Conservation (phyloP, 2,797 vertebrate genomes). For the Taenioides sp. region DNA sequence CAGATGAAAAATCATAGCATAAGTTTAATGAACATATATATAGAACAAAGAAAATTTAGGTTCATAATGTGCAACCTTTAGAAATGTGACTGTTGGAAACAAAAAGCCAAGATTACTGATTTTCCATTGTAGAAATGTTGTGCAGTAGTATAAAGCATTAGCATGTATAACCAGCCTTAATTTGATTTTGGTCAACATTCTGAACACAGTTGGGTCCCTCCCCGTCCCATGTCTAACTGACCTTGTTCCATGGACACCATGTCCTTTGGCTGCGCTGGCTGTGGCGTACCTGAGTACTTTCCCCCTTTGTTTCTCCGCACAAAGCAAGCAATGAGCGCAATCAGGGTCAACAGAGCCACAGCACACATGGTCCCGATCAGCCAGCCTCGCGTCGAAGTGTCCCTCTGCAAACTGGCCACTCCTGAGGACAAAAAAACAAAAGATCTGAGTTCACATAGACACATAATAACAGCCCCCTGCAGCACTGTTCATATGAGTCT, state of each 20-base stretch:
- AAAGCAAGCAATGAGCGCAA: constrained; percentile 86
- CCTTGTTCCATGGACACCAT: constrained; percentile 68
- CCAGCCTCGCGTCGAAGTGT: constrained; percentile 84
- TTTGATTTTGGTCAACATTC: constrained; percentile 38
- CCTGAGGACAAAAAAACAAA: constrained; percentile 62
- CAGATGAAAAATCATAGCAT: neutral
- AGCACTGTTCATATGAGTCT: constrained; percentile 28
- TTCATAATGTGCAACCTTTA: neutral
- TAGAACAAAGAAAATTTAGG: neutral
- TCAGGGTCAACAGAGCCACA: constrained; percentile 84
- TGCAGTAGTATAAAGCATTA: neutral
- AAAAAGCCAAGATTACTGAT: neutral
- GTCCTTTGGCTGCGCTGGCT: constrained; percentile 51
- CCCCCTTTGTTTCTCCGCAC: constrained; percentile 89
- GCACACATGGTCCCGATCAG: constrained; percentile 92
- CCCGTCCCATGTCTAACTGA: constrained; percentile 58
- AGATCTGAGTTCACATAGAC: neutral
- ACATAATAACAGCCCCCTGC: constrained; percentile 9
- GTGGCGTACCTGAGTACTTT: constrained; percentile 92
- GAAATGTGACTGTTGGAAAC: neutral
- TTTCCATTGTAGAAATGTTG: neutral
- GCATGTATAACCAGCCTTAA: neutral
- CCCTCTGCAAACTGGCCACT: constrained; percentile 62
- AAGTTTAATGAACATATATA: neutral
- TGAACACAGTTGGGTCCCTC: constrained; percentile 18